Conservation (phyloP, 2,113 vertebrate genomes). For the Syrmaticus mikado region DNA sequence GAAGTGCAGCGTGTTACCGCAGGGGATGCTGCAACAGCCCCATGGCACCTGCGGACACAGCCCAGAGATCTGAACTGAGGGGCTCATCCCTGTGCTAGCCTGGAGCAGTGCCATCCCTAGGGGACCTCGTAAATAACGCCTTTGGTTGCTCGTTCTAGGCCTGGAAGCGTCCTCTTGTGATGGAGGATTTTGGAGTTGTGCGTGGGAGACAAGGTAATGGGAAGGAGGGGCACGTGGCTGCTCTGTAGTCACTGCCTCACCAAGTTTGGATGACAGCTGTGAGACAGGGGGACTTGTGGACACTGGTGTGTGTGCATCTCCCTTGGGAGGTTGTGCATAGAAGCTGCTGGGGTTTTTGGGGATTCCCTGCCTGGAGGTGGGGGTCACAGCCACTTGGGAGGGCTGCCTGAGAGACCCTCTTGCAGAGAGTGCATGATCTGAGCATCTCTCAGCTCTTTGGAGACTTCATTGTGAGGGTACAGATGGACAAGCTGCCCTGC, state of each 20-base stretch:
- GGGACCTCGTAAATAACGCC: accelerated
- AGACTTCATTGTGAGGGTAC: background rate
- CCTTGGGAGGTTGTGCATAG: background rate
- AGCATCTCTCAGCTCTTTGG: background rate
- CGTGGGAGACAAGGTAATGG: background rate
- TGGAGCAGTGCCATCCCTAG: background rate
- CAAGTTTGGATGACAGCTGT: background rate
- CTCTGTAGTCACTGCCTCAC: background rate
- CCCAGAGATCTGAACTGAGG: background rate
- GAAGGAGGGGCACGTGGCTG: background rate
- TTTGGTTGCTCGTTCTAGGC: background rate
- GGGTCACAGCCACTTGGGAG: background rate
- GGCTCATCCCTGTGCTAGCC: accelerated
- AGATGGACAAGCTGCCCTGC: background rate
- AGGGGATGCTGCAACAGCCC: background rate
- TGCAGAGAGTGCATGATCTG: background rate
- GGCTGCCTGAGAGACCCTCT: too few relatives aligned
- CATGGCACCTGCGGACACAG: accelerated
- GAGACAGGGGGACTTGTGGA: background rate
- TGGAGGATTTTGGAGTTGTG: background rate
- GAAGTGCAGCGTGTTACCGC: background rate
- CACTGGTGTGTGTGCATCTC: background rate
- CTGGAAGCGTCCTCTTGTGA: background rate
- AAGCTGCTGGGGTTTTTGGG: background rate
- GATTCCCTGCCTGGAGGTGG: background rate